These are phyloP conservation scores for Ophion slaviceki DNA, from an alignment of 2,888 invertebrate genomes.

Conservation along the genomic window DNA sequence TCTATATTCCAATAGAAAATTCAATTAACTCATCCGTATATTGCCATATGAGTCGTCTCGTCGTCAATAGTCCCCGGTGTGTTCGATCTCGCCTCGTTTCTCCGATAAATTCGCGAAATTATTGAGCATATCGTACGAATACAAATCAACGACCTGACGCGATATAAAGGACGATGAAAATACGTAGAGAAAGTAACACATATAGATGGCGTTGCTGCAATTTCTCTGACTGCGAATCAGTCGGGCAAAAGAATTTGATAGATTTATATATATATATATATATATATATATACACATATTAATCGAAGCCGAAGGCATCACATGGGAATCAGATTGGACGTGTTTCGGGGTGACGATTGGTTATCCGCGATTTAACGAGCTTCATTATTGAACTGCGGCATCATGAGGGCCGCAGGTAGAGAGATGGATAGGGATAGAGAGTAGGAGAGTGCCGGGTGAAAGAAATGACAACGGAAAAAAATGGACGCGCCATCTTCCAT, in stretches of 20 bases:
- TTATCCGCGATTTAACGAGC: slow-evolving; percentile 60
- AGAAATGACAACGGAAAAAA: slow-evolving; percentile 29
- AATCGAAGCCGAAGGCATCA: slow-evolving; percentile 37
- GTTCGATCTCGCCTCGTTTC: slow-evolving; percentile 51
- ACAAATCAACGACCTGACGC: slow-evolving; percentile 48
- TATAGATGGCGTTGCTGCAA: slow-evolving; percentile 18
- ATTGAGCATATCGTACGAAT: slow-evolving; percentile 59
- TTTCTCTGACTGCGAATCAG: slow-evolving; percentile 35
- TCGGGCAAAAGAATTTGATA: slow-evolving; percentile 33
- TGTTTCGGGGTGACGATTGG: slow-evolving; percentile 56
- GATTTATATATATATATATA: slow-evolving; percentile 2
- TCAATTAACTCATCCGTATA: slow-evolving; percentile 56
- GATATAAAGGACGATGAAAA: slow-evolving; percentile 31
- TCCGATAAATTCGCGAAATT: slow-evolving; percentile 61
- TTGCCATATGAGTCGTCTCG: slow-evolving; percentile 41
- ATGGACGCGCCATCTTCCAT: slow-evolving; percentile 11
- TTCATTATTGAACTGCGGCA: slow-evolving; percentile 61
- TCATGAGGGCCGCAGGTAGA: slow-evolving; percentile 4
- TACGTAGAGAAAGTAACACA: slow-evolving; percentile 29
- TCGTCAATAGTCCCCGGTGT: slow-evolving; percentile 54
- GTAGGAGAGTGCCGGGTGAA: background rate
- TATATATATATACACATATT: background rate
- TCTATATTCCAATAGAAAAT: slow-evolving; percentile 59
- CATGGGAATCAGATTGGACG: slow-evolving; percentile 53
- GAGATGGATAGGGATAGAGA: slow-evolving; percentile 4